Evolutionary conservation across 2,113 vertebrate species (phyloP), one percentile per base, ranked within the genome.

Genomic region (Aldabrachelys gigantea): DNA sequence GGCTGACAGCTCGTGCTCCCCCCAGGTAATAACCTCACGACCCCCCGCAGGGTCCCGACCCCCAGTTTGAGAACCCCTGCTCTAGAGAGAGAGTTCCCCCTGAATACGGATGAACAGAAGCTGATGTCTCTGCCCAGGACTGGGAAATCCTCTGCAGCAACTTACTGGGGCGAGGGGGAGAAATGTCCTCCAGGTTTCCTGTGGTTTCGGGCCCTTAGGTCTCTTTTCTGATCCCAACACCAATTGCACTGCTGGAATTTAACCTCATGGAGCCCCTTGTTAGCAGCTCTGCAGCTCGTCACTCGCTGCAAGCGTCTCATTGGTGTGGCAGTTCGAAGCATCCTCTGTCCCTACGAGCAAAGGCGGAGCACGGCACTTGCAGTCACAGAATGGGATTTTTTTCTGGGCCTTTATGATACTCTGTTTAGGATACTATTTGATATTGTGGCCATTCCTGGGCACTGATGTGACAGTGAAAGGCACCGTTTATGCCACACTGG

Each of bases 241-340:
- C 35, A 21, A 21, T n/a, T 69, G 62, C 29, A n/a, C 31, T 19
- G 4, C 49, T 88, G 54, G 93, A 84, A 59, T 84, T 84, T 49
- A 75, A 69, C 29, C 4, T 5, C 24, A 7, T 35, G 52, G 76
- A 27, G 11, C 38, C 72, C 24, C 7, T 5, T 24, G 19, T 75
- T 44, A 13, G 22, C 38, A 27, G 38, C 72, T 44, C 72, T 25
- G 72, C 38, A 11, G 38, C 38, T 13, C 7, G 9, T 76, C 21
- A 13, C 14, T 8, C 1, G 0, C 31, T 65, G 3, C 2, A 5
- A 19, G 4, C 0, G 0, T 38, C 38, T 29, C 52, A 19, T 52
- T 17, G 91, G n/a, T 35, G 17, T 4, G 11, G 83, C 47, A 29
- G 56, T 5, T 84, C 31, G 22, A 49, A 84, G 57, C 17, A 1